Evolutionary conservation across 1,140 invertebrate genomes (phyloP), one percentile per base, ranked within the genome.

Genomic region (Drosophila hydei): DNA sequence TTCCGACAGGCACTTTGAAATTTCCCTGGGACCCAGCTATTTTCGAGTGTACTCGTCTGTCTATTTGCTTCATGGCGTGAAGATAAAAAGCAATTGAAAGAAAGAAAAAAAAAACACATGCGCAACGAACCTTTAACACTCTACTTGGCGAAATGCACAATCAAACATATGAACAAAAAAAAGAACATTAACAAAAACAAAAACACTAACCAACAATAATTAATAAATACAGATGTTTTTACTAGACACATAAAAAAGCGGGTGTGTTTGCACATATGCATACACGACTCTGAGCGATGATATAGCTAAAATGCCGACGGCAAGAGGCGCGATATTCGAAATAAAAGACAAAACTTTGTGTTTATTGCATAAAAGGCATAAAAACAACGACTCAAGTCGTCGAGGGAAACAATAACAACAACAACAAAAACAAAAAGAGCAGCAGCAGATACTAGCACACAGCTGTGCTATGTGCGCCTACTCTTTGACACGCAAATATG

Each of bases 301-400:
- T 38, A 42, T 25, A 64, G 68, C 21, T 63, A 9, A 56, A 38
- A 38, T 40, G 23, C 54, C 18, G 43, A 12, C 1, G n/a, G 14
- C 19, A 18, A 36, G 36, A 47, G 54, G 42, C 38, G 48, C 21
- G 30, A 12, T n/a, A 42, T 2, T 45, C 19, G 59, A 11, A 59
- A 56, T 47, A 42, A 55, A 47, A 55, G 27, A 43, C 27, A 48
- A 42, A 45, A 64, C 51, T 72, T 81, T 74, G 21, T 75, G 43
- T 75, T 76, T 79, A 76, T 85, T 83, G 79, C 79, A 84, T 83
- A 83, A 83, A 81, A 77, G 64, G 78, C 70, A 81, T 62, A 42
- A 72, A 65, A 23, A 16, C 19, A 54, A 38, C 27, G 30, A 50
- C 42, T n/a, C 56, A 56, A 27, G 16, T 61, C n/a, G 23, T 12